A percentile compares a stretch with the other conserved stretches of the same genome.
Conservation (phyloP, 2,797 vertebrate genomes). For the Otolemur crassicaudatus region DNA sequence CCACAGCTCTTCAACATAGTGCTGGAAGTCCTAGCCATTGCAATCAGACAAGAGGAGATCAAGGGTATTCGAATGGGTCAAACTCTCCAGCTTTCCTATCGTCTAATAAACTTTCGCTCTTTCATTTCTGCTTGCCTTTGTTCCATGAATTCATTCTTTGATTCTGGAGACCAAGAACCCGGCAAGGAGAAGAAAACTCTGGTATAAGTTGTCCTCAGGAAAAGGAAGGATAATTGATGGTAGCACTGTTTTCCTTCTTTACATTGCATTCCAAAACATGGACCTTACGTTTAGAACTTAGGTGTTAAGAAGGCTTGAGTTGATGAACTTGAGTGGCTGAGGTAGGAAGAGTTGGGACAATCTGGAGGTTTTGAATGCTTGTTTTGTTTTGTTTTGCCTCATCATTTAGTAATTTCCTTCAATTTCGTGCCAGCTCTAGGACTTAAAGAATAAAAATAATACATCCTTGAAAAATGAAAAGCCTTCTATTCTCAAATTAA, state of each 20-base stretch:
- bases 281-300: not conserved
- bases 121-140: too few species aligned
- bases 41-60: too few species aligned
- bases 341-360: not conserved
- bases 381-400: not conserved
- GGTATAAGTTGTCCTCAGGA: not conserved
- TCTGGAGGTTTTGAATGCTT: not conserved
- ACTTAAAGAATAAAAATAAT: not conserved
- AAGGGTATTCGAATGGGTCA: too few species aligned
- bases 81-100: too few species aligned
- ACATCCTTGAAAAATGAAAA: not conserved
- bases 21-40: too few species aligned
- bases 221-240: too few species aligned
- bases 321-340: not conserved
- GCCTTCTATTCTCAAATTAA: conserved; percentile 22
- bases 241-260: not conserved
- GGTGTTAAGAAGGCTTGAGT: not conserved
- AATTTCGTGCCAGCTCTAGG: not conserved
- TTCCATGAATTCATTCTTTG: too few species aligned
- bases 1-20: too few species aligned
- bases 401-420: not conserved
- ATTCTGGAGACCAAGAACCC: too few species aligned
- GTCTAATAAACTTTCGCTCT: too few species aligned
- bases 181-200: too few species aligned
- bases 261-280: fast-evolving